A percentile compares a stretch with the other conserved stretches of the same genome.
These are phyloP conservation scores for Cyclophora albipunctata DNA, from an alignment of 2,888 invertebrate species.

Conservation along the genomic window DNA sequence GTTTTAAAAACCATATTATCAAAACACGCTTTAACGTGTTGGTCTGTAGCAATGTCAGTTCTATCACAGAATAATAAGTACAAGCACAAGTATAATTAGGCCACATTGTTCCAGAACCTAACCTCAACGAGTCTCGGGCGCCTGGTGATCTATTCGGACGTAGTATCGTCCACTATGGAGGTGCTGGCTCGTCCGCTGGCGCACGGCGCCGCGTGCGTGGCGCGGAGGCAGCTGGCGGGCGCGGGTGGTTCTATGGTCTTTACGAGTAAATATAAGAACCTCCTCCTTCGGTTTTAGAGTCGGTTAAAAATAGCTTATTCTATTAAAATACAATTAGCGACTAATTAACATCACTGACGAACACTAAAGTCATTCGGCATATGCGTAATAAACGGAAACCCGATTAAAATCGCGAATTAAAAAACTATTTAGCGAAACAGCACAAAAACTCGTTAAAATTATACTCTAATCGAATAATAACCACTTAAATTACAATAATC, in stretches of 20 bases:
- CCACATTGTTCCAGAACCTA: constrained; percentile 80
- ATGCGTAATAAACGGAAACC: no score
- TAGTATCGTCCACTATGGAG: constrained; percentile 84
- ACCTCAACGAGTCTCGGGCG: constrained; percentile 84
- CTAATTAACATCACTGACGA: no score
- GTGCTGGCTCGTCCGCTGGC: constrained; percentile 77
- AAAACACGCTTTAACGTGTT: no score
- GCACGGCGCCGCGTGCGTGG: constrained; percentile 87
- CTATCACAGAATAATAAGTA: no score
- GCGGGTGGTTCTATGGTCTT: constrained; percentile 67
- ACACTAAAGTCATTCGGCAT: no score
- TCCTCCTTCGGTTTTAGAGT: no score
- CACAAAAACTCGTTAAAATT: constrained; percentile 17
- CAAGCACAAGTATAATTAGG: no score
- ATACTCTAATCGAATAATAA: constrained; percentile 20
- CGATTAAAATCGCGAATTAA: constrained; percentile 8
- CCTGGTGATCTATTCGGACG: constrained; percentile 87
- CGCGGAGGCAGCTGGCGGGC: constrained; percentile 82
- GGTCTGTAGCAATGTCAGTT: no score
- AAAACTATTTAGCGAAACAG: constrained; percentile 8
- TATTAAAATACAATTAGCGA: no score
- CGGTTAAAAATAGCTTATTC: no score
- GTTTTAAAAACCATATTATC: no score
- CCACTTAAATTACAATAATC: constrained; percentile 25
- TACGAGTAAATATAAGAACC: no score